Evolutionary conservation across 92 coral and sea anemone genomes (phyloP), one percentile per base, ranked within the genome.

Genomic region (Phenganax subtilis): DNA sequence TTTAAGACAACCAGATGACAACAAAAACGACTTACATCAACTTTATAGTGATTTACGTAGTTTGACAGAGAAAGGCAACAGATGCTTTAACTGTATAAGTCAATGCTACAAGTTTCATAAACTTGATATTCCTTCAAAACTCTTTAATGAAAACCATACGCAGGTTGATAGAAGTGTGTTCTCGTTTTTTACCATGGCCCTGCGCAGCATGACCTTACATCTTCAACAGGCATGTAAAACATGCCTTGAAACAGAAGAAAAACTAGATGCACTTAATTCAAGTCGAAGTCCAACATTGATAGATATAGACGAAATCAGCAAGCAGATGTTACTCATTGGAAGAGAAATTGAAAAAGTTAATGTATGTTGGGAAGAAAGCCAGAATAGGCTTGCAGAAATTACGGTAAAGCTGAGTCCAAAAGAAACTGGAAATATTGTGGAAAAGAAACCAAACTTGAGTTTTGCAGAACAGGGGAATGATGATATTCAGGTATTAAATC

Each of bases 181-280:
- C 60, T 52, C 82, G 44, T 57, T 55, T 62, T 82, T 90, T 47
- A 81, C 72, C 54, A 77, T 86, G 73, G 91, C 97, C 55, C 80
- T 91, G 17, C 98, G 86, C 68, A 94, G 98, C 70, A 81, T 94
- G 56, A 89, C 86, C 80, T 89, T 92, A 14, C 98, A 94, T 78
- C 85, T 90, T 76, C 93, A 85, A 75, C 89, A 89, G 51, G 92
- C 92, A 29, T 57, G 89, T 66, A 71, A 88, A 59, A 90, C 88
- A 77, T 72, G 89, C 10, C 85, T 87, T 72, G 81, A 87, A 11
- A 20, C 90, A 16, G 86, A 84, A 54, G 75, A 87, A 78, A 70
- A 51, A 31, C 58, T 87, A 6, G 81, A 80, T 57, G 68, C 77
- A 69, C 67, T 81, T 17, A 54, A 58, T 29, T 9, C 84, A 81